Evolutionary conservation across 2,113 vertebrate genomes (phyloP).

Genomic region (Delphinus delphis): DNA sequence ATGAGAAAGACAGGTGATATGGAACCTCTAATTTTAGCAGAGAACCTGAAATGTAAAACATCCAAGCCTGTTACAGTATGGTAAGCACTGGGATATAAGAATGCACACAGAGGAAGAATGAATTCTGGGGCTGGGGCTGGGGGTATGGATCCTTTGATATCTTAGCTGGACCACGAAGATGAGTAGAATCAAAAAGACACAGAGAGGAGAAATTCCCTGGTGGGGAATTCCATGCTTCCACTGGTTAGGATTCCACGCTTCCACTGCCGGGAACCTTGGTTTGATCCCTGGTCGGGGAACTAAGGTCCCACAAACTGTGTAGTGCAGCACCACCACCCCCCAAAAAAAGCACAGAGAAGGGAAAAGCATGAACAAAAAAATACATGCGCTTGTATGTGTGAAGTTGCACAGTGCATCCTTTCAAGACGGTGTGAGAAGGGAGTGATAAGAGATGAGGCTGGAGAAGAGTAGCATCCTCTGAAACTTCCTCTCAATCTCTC

Average conservation of each 20-base stretch:
- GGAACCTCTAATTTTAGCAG: not conserved
- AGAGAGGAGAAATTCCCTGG: not conserved
- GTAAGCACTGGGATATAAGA: not conserved
- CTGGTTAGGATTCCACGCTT: no score
- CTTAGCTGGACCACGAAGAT: not conserved
- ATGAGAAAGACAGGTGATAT: not conserved
- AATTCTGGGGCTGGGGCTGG: not conserved
- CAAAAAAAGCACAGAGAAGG: not conserved
- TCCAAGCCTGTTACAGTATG: not conserved
- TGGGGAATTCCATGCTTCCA: no score
- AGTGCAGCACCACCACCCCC: no score
- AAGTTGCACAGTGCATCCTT: not conserved
- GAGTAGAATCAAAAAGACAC: not conserved
- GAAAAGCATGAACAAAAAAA: not conserved
- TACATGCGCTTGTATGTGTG: not conserved
- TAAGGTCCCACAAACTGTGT: no score
- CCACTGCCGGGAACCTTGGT: no score
- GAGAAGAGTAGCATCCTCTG: not conserved
- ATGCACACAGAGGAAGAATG: not conserved
- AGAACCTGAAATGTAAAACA: not conserved
- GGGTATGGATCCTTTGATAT: not conserved
- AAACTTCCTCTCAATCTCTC: not conserved
- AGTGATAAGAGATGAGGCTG: not conserved
- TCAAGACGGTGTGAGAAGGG: not conserved
- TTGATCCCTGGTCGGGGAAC: no score